A percentile compares a stretch with the other conserved stretches of the same genome.
phyloP scores from a whole-genome alignment of 1,140 invertebrate genomes.

The Triops longicaudatus region DNA sequence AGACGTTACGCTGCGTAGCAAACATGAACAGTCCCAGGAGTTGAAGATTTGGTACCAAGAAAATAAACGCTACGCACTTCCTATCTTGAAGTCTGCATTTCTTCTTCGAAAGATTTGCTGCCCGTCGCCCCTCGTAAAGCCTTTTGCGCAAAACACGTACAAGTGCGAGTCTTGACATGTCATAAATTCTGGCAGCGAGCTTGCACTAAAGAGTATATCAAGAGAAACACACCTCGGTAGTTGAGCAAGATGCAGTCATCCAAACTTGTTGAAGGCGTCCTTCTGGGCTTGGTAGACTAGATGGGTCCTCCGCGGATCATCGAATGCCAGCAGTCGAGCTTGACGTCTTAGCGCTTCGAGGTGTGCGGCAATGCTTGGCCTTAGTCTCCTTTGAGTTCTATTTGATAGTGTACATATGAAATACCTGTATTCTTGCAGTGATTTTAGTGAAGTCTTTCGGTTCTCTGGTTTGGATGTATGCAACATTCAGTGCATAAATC shows the following conservation, averaged over 20 bases:
- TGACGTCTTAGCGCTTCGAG: background rate
- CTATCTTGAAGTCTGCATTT: no score
- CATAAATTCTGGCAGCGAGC: no score
- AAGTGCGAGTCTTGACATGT: no score
- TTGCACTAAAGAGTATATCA: no score
- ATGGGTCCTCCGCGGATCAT: background rate
- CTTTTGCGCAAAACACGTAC: no score
- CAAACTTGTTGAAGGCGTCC: background rate
- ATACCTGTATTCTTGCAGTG: no score
- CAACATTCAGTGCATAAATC: no score
- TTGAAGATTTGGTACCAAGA: background rate
- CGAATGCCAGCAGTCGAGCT: conserved; percentile 9
- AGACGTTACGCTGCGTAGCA: background rate
- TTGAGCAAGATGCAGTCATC: background rate
- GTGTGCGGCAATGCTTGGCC: background rate
- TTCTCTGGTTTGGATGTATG: no score
- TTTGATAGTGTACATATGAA: no score
- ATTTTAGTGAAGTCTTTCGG: no score
- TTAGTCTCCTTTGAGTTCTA: background rate
- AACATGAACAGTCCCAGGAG: background rate
- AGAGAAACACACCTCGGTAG: background rate
- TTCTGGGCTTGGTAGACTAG: background rate
- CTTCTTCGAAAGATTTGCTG: no score
- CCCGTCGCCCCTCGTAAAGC: no score
- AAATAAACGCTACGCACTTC: background rate